These are phyloP conservation scores for Pachycephala philippinensis DNA, from an alignment of 2,113 vertebrate genomes.

Conservation along the genomic window DNA sequence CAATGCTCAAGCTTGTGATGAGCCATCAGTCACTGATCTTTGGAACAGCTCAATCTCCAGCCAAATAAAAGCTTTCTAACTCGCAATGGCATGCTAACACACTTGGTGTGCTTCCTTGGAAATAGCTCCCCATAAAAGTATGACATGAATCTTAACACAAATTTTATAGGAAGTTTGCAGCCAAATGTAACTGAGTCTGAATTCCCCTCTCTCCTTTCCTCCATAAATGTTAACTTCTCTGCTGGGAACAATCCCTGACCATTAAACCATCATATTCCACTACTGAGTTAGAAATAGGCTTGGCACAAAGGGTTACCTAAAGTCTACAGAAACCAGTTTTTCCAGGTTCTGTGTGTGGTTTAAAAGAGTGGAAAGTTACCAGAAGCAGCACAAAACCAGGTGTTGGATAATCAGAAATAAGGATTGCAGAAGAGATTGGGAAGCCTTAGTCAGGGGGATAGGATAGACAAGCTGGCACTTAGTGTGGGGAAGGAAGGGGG, in stretches of 20 bases:
- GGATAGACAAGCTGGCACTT: not conserved
- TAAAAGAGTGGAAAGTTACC: constrained; percentile 56
- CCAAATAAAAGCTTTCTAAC: not conserved
- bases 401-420: not conserved
- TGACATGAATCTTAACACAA: not conserved
- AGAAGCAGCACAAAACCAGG: not conserved
- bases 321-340: constrained; percentile 51
- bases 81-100: not conserved
- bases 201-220: not conserved
- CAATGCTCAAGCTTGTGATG: not conserved
- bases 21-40: not conserved
- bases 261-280: not conserved
- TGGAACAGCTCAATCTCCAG: not conserved
- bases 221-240: not conserved
- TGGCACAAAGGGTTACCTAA: constrained; percentile 12
- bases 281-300: not conserved
- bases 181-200: not conserved
- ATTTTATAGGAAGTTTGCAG: not conserved
- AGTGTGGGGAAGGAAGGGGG: fast-evolving
- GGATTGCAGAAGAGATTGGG: not conserved
- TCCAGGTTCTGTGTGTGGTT: constrained; percentile 2
- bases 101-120: not conserved
- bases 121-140: not conserved
- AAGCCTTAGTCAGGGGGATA: not conserved
- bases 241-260: not conserved